Evolutionary conservation across 2,797 vertebrate species (phyloP), one percentile per base, ranked within the genome.

Genomic region (Darevskia mixta): DNA sequence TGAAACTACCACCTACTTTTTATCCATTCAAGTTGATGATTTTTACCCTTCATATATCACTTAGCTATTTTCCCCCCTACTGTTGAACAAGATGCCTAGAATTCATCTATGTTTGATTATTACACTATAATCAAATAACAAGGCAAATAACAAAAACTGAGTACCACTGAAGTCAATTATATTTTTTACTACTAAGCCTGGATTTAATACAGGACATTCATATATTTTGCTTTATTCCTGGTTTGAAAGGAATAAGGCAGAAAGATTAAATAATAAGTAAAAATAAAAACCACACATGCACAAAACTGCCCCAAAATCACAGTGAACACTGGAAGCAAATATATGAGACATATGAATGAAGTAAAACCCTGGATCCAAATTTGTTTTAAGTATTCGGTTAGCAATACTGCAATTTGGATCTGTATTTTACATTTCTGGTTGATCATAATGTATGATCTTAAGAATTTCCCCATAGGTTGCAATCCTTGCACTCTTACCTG

Each of bases 291-390:
- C 20, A 78, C 35, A 71, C 45, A 83, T 83, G 66, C 49, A 88
- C 29, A 41, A 64, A 61, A n/a, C 10, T 32, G 23, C 43, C 45
- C n/a, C 27, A 7, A 64, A 67, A 77, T 87, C 43, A 88, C 4
- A 86, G 5, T n/a, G 25, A 58, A 80, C 20, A 69, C 58, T 41
- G 87, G 35, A 18, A 71, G 86, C 7, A 90, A 69, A 20, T 38
- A 49, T 2, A 67, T 88, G 87, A 88, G 72, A 72, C 27, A 35
- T 32, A 35, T 27, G 15, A 84, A 77, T 83, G 75, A 73, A 78
- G 32, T 71, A 79, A 90, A 83, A 83, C 35, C 25, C 82, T 86
- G 5, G 55, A 91, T 85, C 83, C 43, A 83, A 89, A 87, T 64
- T 86, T 80, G 32, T 77, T 35, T 79, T 83, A n/a, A 49, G 29